phyloP scores from a whole-genome alignment of 2,797 vertebrate genomes.

The Halcyon chelicuti region DNA sequence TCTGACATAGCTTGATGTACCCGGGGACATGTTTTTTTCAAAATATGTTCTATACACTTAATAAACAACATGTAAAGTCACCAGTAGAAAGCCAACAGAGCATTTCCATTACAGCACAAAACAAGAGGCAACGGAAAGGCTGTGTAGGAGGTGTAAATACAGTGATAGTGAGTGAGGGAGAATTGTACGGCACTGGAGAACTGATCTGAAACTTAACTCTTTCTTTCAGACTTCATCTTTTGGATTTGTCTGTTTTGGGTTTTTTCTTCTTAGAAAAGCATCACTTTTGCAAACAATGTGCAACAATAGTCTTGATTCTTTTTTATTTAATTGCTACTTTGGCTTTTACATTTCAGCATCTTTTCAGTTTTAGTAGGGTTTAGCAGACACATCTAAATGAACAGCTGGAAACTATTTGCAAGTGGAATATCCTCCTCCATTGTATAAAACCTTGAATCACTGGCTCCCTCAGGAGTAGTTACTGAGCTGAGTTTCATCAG shows the following conservation, averaged over 20 bases:
- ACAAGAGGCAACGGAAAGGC: not conserved
- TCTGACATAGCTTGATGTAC: slow-evolving; percentile 13
- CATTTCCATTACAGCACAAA: slow-evolving; percentile 30
- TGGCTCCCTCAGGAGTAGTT: not conserved
- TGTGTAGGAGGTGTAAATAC: slow-evolving; percentile 38
- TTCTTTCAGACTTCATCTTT: not conserved
- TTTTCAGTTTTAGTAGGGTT: not conserved
- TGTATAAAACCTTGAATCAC: not conserved
- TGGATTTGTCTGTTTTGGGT: fast-evolving
- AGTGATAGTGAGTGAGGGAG: not conserved
- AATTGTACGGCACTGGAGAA: not conserved
- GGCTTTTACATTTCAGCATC: not conserved
- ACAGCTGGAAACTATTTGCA: slow-evolving; percentile 15
- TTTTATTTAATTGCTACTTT: not conserved
- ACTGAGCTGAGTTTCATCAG: not conserved
- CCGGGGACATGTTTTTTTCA: slow-evolving; percentile 8
- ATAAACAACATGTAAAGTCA: slow-evolving; percentile 9
- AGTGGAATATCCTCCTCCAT: not conserved
- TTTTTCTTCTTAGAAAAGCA: not conserved
- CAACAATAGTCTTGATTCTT: not conserved
- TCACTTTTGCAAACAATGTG: not conserved
- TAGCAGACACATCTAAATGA: slow-evolving; percentile 21
- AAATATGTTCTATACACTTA: slow-evolving; percentile 21
- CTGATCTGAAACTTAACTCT: not conserved
- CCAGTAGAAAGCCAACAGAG: not conserved